phyloP scores from a whole-genome alignment of 2,113 vertebrate species.

The Mustela nigripes region DNA sequence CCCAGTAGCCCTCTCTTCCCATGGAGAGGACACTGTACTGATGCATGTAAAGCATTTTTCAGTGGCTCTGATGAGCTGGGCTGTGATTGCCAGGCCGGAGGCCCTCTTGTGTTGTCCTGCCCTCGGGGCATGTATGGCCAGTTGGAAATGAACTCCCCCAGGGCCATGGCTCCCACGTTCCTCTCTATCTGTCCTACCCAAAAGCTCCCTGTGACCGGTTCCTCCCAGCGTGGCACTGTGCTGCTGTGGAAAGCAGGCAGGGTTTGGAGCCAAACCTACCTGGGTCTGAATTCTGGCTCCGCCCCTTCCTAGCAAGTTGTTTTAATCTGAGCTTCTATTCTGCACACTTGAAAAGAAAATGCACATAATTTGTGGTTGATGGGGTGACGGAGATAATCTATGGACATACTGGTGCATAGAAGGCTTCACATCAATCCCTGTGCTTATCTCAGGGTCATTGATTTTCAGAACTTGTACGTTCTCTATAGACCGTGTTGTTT shows the following conservation, averaged over 20 bases:
- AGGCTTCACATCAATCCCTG: not conserved
- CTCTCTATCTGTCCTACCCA: not conserved
- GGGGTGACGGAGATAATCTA: not conserved
- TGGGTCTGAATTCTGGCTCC: not conserved
- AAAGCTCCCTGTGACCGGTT: not conserved
- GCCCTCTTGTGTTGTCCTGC: not conserved
- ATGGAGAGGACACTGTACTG: not conserved
- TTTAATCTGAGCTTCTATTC: not conserved
- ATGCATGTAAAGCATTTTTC: not conserved
- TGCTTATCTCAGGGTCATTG: not conserved
- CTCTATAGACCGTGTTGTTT: not conserved
- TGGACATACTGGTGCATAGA: accelerated
- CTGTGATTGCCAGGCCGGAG: not conserved
- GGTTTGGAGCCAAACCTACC: not conserved
- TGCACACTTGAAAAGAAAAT: not conserved
- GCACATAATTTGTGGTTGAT: not conserved
- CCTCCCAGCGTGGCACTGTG: not conserved
- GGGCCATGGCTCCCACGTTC: not conserved
- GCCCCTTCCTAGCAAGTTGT: not conserved
- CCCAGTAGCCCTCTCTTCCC: not conserved
- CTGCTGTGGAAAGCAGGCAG: not conserved
- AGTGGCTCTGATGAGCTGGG: not conserved
- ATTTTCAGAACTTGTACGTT: not conserved
- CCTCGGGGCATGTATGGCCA: not conserved
- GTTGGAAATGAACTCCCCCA: accelerated